These are phyloP conservation scores for Branchinecta lynchi DNA, from an alignment of 1,140 invertebrate species.

Conservation along the genomic window DNA sequence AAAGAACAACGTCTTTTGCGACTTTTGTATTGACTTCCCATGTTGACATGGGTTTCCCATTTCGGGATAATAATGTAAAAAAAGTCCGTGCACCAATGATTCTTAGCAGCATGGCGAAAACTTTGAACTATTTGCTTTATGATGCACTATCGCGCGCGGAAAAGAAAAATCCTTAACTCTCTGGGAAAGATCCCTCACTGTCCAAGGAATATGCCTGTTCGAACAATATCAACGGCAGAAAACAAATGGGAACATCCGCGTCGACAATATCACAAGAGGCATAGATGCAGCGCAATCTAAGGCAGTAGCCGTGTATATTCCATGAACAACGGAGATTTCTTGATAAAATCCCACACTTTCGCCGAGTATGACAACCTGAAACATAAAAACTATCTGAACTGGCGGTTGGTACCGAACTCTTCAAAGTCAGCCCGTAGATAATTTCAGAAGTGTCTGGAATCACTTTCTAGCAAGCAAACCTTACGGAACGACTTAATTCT, in stretches of 20 bases:
- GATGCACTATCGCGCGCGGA: too few species aligned
- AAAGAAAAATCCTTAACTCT: too few species aligned
- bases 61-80: too few species aligned
- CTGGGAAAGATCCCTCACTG: too few species aligned
- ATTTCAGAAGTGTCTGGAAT: background rate
- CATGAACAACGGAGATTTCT: slow-evolving; percentile 7
- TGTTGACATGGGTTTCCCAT: too few species aligned
- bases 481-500: background rate
- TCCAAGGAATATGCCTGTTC: too few species aligned
- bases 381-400: background rate
- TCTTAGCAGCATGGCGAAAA: too few species aligned
- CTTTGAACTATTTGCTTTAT: too few species aligned
- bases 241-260: too few species aligned
- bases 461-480: background rate
- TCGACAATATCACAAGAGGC: too few species aligned
- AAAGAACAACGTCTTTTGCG: background rate
- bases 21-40: background rate
- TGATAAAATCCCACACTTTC: background rate
- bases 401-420: background rate
- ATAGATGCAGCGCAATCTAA: background rate
- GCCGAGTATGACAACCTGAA: background rate
- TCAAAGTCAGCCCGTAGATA: background rate
- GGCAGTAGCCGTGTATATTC: background rate
- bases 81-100: too few species aligned
- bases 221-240: too few species aligned